Percentiles rank a stretch among this genome's conserved stretches.
These are phyloP conservation scores for Colostygia pectinataria DNA, from an alignment of 2,888 invertebrate genomes.

Conservation along the genomic window DNA sequence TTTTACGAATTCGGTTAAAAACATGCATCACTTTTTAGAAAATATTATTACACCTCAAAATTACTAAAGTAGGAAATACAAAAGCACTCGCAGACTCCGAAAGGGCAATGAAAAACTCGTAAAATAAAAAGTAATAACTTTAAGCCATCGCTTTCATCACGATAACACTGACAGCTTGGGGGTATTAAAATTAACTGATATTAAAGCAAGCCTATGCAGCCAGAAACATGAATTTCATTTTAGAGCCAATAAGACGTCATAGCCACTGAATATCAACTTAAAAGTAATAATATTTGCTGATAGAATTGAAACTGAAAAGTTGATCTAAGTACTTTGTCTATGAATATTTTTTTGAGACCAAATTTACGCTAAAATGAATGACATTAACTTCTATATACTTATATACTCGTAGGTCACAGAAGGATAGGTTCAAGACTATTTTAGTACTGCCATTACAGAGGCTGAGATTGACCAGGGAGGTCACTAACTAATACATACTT, in stretches of 20 bases:
- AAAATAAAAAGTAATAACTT: slow-evolving; percentile 36
- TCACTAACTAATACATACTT: no score
- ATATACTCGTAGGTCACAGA: no score
- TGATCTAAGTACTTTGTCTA: no score
- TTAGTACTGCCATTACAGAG: no score
- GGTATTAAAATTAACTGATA: slow-evolving; percentile 33
- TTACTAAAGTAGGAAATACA: slow-evolving; percentile 7
- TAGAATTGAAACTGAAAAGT: background rate
- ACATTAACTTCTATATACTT: no score
- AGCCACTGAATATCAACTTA: background rate
- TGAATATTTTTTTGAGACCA: no score
- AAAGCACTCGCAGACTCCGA: slow-evolving; percentile 20
- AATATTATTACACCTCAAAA: slow-evolving; percentile 4
- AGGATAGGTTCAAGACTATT: no score
- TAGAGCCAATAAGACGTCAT: slow-evolving; percentile 25
- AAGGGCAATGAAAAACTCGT: slow-evolving; percentile 32
- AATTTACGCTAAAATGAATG: no score
- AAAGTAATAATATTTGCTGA: background rate
- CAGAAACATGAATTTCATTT: slow-evolving; percentile 34
- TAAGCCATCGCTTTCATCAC: slow-evolving; percentile 29
- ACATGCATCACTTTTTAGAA: background rate
- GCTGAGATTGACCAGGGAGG: no score
- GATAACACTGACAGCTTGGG: slow-evolving; percentile 32
- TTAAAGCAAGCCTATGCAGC: slow-evolving; percentile 27
- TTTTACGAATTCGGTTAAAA: no score